These are phyloP conservation scores for Neoscelio sp. DNA, from an alignment of 2,888 invertebrate species.

Conservation along the genomic window DNA sequence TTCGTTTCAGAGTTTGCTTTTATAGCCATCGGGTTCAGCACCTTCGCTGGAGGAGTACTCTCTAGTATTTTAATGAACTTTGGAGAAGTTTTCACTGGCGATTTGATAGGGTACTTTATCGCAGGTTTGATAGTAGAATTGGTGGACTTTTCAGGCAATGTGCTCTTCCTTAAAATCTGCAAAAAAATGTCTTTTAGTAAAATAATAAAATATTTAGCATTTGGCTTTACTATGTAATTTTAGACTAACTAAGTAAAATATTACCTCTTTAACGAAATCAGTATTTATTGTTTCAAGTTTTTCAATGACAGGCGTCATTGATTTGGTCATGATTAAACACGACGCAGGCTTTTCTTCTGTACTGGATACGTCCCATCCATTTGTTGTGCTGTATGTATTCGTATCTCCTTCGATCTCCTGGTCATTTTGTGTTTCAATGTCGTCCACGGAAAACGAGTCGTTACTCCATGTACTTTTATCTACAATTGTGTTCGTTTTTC, in stretches of 20 bases:
- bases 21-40: slow-evolving; percentile 32
- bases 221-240: not conserved
- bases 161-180: slow-evolving; percentile 24
- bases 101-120: too few species aligned
- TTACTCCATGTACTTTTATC: not conserved
- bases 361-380: slow-evolving; percentile 45
- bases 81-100: not conserved
- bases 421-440: not conserved
- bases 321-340: not conserved
- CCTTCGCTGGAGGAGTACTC: slow-evolving; percentile 13
- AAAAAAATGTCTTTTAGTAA: slow-evolving; percentile 7
- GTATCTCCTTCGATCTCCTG: not conserved
- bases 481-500: slow-evolving; percentile 2
- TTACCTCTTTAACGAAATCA: slow-evolving; percentile 41
- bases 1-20: slow-evolving; percentile 70
- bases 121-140: too few species aligned
- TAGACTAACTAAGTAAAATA: not conserved
- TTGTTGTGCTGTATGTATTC: slow-evolving; percentile 19
- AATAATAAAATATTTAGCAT: not conserved
- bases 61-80: not conserved
- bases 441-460: slow-evolving; percentile 5
- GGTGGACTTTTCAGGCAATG: not conserved
- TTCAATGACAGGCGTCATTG: slow-evolving; percentile 30
- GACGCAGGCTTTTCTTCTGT: not conserved
- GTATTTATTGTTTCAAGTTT: slow-evolving; percentile 24